Evolutionary conservation across 2,113 vertebrate genomes (phyloP).

Genomic region (Choloepus hoffmanni): DNA sequence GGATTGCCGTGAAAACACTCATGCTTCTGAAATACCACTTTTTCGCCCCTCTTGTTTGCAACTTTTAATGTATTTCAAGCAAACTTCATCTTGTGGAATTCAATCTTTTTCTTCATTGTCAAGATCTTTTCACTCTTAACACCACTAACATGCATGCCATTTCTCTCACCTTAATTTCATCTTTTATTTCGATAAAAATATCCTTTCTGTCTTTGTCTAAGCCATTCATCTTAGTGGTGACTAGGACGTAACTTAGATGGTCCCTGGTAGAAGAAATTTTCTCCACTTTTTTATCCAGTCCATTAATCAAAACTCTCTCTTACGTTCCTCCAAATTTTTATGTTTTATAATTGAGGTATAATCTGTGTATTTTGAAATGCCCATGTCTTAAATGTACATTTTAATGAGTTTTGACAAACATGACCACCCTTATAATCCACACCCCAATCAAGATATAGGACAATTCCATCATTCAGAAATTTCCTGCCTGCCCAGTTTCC

Average conservation of each 20-base stretch:
- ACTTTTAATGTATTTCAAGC: neutral
- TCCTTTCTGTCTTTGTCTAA: neutral
- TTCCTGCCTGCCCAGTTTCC: neutral
- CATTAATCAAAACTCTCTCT: neutral
- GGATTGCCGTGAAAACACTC: neutral
- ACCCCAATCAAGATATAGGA: neutral
- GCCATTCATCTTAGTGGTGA: neutral
- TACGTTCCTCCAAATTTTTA: neutral
- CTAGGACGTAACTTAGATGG: neutral
- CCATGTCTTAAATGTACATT: neutral
- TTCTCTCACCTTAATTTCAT: neutral
- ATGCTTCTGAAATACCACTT: neutral
- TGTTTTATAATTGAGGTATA: neutral
- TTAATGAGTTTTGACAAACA: neutral
- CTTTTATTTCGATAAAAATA: neutral
- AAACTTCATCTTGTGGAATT: neutral
- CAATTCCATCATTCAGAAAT: neutral
- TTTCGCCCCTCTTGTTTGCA: neutral
- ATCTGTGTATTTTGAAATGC: neutral
- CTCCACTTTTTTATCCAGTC: neutral
- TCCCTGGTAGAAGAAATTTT: neutral
- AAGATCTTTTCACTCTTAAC: neutral
- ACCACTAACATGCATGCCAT: neutral
- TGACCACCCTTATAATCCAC: neutral
- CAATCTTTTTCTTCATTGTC: neutral